Evolutionary conservation across 2,888 invertebrate genomes (phyloP).

Genomic region (Ernsta delagoae): DNA sequence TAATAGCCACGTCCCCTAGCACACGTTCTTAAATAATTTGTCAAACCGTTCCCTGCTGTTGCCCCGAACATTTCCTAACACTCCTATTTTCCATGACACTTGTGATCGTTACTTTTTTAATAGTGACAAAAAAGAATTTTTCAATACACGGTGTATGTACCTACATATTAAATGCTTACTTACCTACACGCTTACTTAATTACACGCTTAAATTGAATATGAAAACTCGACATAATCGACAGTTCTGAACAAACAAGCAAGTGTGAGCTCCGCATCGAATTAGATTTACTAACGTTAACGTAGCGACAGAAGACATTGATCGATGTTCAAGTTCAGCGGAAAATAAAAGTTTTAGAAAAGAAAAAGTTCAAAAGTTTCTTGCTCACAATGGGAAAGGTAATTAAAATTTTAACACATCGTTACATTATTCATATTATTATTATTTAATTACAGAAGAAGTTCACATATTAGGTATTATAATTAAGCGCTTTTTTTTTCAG

Average conservation of each 20-base stretch:
- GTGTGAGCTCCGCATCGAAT: conserved; percentile 25
- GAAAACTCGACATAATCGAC: conserved; percentile 12
- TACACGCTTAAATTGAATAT: not conserved
- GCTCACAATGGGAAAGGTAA: conserved; percentile 9
- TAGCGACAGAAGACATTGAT: conserved; percentile 43
- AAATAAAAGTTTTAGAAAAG: conserved; percentile 36
- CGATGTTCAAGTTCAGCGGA: conserved; percentile 41
- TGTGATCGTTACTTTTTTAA: conserved; percentile 53
- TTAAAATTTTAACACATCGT: not conserved
- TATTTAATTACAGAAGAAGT: too few relatives aligned
- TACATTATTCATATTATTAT: too few relatives aligned
- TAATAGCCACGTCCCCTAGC: conserved; percentile 75
- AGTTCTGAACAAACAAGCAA: conserved; percentile 37
- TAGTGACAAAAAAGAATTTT: conserved; percentile 37
- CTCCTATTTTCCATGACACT: conserved; percentile 63
- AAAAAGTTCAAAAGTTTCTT: conserved; percentile 6
- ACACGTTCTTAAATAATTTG: conserved; percentile 84
- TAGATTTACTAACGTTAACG: conserved; percentile 34
- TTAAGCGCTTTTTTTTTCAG: too few relatives aligned
- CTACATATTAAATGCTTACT: too few relatives aligned
- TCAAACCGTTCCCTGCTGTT: conserved; percentile 73
- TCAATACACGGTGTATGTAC: not conserved
- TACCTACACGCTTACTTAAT: too few relatives aligned
- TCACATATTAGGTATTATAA: too few relatives aligned
- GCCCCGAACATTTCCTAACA: conserved; percentile 57